Conservation (phyloP, 2,797 vertebrate genomes). For the Dallia pectoralis region DNA sequence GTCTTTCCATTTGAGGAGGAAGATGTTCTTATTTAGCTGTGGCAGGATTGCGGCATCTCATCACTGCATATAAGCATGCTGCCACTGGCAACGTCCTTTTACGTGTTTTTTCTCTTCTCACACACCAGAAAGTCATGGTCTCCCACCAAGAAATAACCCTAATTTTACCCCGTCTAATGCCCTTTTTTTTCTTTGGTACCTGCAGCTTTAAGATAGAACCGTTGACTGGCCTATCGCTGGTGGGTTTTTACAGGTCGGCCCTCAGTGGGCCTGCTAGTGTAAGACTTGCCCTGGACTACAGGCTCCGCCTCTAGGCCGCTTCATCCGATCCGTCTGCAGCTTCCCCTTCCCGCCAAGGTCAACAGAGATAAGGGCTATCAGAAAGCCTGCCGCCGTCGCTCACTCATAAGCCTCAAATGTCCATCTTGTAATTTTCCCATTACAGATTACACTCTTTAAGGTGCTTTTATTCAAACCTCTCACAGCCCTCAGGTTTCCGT, state of each 20-base stretch:
- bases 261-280: neutral
- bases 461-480: neutral
- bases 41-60: neutral
- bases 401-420: neutral
- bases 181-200: neutral
- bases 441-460: neutral
- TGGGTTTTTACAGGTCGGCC: constrained; percentile 13
- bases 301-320: neutral
- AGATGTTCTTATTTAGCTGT: neutral
- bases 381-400: neutral
- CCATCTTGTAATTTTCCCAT: neutral
- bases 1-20: neutral
- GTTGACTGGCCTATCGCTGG: neutral
- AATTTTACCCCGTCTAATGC: neutral
- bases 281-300: constrained; percentile 17
- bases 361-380: neutral
- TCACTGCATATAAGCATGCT: neutral
- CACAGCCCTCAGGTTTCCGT: neutral
- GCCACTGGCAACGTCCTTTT: neutral
- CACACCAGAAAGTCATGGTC: neutral
- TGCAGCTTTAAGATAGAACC: constrained; percentile 5
- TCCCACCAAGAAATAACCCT: neutral
- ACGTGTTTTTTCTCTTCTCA: neutral
- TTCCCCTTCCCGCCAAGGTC: neutral
- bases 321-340: neutral